A percentile compares a stretch with the other conserved stretches of the same genome.
phyloP scores from a whole-genome alignment of 1,140 invertebrate genomes.

The Macrobrachium rosenbergii region DNA sequence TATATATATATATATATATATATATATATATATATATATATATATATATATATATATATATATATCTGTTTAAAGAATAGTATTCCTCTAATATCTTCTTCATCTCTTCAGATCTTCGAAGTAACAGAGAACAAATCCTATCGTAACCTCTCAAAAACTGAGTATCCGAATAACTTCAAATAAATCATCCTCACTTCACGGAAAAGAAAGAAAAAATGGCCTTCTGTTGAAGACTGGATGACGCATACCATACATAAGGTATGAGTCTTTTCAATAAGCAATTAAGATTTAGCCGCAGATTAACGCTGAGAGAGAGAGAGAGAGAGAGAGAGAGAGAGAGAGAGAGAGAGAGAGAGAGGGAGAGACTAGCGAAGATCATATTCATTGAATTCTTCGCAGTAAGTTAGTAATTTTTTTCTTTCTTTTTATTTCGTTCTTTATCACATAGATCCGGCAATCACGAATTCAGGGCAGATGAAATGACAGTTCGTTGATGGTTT shows the following conservation, averaged over 20 bases:
- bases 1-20: too few species aligned
- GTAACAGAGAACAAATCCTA: neutral
- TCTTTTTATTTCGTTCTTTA: too few species aligned
- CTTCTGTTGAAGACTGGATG: neutral
- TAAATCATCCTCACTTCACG: too few species aligned
- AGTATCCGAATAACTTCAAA: neutral
- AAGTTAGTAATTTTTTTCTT: neutral
- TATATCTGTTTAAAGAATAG: too few species aligned
- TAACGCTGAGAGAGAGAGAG: neutral
- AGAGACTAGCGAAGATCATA: neutral
- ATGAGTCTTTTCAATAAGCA: too few species aligned
- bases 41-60: too few species aligned
- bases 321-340: constrained; percentile 16
- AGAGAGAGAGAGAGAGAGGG: neutral
- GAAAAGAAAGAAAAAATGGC: too few species aligned
- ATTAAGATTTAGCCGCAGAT: neutral
- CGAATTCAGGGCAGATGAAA: too few species aligned
- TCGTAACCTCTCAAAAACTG: neutral
- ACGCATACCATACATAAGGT: neutral
- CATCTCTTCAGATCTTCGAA: neutral
- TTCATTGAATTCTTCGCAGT: neutral
- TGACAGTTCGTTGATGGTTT: too few species aligned
- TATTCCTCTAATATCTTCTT: neutral
- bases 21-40: too few species aligned
- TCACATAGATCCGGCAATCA: neutral